Conservation (phyloP, 2,888 invertebrate species). For the Agonum fuliginosum region DNA sequence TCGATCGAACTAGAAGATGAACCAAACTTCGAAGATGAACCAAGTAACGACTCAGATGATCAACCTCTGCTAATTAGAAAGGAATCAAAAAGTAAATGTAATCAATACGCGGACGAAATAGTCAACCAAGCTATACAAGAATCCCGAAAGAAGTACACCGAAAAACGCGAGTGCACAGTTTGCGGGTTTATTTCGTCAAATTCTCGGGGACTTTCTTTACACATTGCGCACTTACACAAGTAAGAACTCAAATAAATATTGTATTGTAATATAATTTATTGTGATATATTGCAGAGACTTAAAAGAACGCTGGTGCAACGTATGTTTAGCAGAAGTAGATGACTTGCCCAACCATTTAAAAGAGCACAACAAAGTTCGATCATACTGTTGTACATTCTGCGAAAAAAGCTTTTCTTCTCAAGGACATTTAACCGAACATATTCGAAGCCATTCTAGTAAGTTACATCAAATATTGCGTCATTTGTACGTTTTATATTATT, state of each 20-base stretch:
- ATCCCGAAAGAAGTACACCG: constrained; percentile 63
- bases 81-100: constrained; percentile 43
- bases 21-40: constrained; percentile 42
- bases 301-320: constrained; percentile 67
- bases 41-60: constrained; percentile 54
- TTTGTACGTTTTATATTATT: not conserved
- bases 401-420: constrained; percentile 64
- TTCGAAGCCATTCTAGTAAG: constrained; percentile 67
- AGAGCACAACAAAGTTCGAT: constrained; percentile 63
- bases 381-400: constrained; percentile 67
- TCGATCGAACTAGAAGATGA: constrained; percentile 46
- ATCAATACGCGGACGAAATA: constrained; percentile 64
- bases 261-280: not conserved
- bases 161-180: constrained; percentile 65
- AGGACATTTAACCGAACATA: constrained; percentile 67
- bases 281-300: constrained; percentile 65
- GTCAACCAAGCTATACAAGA: constrained; percentile 65
- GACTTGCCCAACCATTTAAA: constrained; percentile 62
- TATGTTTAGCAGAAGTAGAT: constrained; percentile 66
- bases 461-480: not conserved
- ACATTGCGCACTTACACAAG: constrained; percentile 68
- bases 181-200: constrained; percentile 65
- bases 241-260: constrained; percentile 60
- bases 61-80: constrained; percentile 36
- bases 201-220: constrained; percentile 66